Conservation (phyloP, 2,888 invertebrate species). For the Neocrepidodera transversa region DNA sequence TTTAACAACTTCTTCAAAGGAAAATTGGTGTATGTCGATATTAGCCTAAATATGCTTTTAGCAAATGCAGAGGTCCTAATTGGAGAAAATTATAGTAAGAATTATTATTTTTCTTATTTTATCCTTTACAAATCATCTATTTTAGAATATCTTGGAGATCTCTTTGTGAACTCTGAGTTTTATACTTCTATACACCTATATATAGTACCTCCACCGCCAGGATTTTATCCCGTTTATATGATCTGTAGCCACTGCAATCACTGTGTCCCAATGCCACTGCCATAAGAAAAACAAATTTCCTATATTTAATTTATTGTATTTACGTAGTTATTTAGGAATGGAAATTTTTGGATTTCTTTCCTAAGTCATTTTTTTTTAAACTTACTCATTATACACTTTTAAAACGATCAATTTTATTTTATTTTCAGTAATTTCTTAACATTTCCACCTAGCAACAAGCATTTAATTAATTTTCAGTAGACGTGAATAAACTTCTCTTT, state of each 20-base stretch:
- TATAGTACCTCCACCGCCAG: conserved; percentile 6
- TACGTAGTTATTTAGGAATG: neutral
- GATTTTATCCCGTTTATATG: conserved; percentile 6
- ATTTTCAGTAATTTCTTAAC: too few relatives aligned
- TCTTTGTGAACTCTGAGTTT: neutral
- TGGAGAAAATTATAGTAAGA: conserved; percentile 7
- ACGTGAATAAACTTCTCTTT: too few relatives aligned
- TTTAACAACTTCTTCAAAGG: neutral
- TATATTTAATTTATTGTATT: neutral
- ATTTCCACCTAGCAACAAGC: too few relatives aligned
- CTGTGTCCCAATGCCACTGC: neutral
- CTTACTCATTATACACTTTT: neutral
- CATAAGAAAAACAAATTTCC: neutral
- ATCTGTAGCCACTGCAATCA: neutral
- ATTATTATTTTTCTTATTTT: neutral
- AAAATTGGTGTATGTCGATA: conserved; percentile 5
- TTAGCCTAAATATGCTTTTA: conserved; percentile 11
- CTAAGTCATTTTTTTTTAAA: neutral
- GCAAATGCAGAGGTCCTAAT: neutral
- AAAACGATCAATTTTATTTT: too few relatives aligned
- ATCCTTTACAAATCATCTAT: neutral
- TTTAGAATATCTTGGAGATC: neutral
- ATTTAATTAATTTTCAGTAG: too few relatives aligned
- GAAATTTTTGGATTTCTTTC: too few relatives aligned
- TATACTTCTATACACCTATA: neutral